Conservation (phyloP, 1,140 invertebrate species). For the Metaphire vulgaris region DNA sequence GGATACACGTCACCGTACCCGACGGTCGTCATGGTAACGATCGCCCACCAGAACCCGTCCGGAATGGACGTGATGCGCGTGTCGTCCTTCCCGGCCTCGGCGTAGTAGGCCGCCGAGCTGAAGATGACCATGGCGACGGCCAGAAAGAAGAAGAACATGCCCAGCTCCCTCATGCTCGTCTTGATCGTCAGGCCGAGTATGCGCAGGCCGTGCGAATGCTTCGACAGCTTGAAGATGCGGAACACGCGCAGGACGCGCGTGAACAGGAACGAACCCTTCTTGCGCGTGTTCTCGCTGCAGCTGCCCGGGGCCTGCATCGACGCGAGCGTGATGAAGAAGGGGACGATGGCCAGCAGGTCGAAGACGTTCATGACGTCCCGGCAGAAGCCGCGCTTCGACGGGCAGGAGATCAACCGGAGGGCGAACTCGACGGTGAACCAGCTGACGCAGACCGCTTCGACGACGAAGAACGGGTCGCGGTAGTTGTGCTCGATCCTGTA, state of each 20-base stretch:
- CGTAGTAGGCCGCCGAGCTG: slow-evolving; percentile 35
- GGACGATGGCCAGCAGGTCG: slow-evolving; percentile 95
- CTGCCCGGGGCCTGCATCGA: slow-evolving; percentile 37
- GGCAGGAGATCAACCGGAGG: slow-evolving; percentile 42
- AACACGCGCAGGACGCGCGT: slow-evolving; percentile 46
- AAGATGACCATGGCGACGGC: slow-evolving; percentile 34
- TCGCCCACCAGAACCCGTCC: slow-evolving; percentile 89
- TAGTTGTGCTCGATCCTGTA: slow-evolving; percentile 34
- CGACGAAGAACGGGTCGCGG: slow-evolving; percentile 43
- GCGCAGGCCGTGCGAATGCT: slow-evolving; percentile 35
- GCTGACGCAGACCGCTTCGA: slow-evolving; percentile 51
- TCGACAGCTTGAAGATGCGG: slow-evolving; percentile 48
- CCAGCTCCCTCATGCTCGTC: slow-evolving; percentile 30
- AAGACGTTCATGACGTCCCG: slow-evolving; percentile 95
- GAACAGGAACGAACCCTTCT: slow-evolving; percentile 42
- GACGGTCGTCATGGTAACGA: slow-evolving; percentile 94
- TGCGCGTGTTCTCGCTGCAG: slow-evolving; percentile 40
- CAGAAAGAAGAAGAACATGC: slow-evolving; percentile 34
- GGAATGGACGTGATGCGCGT: slow-evolving; percentile 65
- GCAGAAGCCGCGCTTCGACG: slow-evolving; percentile 50
- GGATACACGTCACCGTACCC: slow-evolving; percentile 65
- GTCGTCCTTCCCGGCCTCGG: slow-evolving; percentile 28
- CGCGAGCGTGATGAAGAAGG: slow-evolving; percentile 95
- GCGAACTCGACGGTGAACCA: slow-evolving; percentile 51
- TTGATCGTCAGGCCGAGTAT: slow-evolving; percentile 42